phyloP scores from a whole-genome alignment of 2,888 invertebrate genomes.

The Thysanoteuthis rhombus region DNA sequence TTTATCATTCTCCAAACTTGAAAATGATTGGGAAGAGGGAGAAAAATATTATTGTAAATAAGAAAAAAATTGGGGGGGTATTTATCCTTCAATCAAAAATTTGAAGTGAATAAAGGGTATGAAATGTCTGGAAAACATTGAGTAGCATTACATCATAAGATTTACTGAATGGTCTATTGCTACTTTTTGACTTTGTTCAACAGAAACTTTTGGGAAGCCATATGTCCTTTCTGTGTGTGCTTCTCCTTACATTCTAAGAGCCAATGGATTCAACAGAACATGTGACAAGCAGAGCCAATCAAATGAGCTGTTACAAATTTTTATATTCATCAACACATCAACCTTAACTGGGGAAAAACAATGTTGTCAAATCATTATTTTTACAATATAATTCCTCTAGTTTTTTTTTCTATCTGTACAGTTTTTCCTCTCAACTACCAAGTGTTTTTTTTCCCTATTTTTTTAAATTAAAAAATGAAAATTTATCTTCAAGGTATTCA shows the following conservation, averaged over 20 bases:
- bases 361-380: not conserved
- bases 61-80: not conserved
- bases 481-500: not conserved
- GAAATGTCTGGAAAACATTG: not conserved
- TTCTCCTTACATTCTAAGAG: not conserved
- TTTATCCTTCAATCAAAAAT: not conserved
- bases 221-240: too few species aligned
- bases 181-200: not conserved
- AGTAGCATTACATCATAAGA: not conserved
- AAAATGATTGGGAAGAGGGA: not conserved
- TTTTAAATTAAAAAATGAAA: not conserved
- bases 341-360: not conserved
- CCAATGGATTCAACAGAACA: not conserved
- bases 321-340: conserved; percentile 12
- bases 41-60: not conserved
- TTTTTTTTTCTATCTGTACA: not conserved
- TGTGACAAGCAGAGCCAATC: not conserved
- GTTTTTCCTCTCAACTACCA: not conserved
- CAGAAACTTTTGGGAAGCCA: not conserved
- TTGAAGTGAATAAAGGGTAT: not conserved
- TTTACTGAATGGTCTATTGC: not conserved
- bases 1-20: not conserved
- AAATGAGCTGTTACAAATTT: not conserved
- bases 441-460: not conserved
- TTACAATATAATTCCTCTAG: not conserved